These are phyloP conservation scores for Oncorhynchus clarkii DNA, from an alignment of 2,113 vertebrate species.

Conservation along the genomic window DNA sequence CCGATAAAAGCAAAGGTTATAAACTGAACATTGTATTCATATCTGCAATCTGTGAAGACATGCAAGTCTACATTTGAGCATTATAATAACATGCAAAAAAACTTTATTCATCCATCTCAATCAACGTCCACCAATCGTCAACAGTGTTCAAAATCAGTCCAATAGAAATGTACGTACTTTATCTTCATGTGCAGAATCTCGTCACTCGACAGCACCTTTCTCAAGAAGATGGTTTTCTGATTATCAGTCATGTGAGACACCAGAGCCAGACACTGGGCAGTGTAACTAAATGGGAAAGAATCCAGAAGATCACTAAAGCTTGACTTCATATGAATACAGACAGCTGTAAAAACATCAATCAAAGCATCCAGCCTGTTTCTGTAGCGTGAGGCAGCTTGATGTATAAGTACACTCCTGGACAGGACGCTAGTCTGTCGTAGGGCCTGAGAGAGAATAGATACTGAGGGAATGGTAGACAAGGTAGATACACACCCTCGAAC, in stretches of 20 bases:
- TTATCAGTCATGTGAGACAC: constrained; percentile 95
- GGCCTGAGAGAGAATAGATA: not conserved
- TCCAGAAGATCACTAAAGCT: not conserved
- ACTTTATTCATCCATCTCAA: not conserved
- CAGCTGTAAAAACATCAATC: too few species aligned
- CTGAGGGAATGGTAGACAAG: not conserved
- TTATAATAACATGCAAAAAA: not conserved
- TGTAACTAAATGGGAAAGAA: constrained; percentile 78
- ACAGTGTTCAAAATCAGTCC: not conserved
- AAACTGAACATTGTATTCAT: not conserved
- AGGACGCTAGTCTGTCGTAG: too few species aligned
- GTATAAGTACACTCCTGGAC: too few species aligned
- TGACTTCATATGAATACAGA: not conserved
- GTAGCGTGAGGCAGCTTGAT: too few species aligned
- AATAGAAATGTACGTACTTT: constrained; percentile 74
- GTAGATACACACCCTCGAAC: constrained; percentile 84
- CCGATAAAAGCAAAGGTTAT: not conserved
- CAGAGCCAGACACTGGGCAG: constrained; percentile 89
- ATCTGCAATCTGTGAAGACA: not conserved
- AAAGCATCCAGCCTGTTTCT: too few species aligned
- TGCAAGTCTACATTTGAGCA: not conserved
- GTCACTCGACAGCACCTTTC: constrained; percentile 86
- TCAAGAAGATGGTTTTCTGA: constrained; percentile 89
- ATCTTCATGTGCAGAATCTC: constrained; percentile 91
- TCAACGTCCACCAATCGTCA: not conserved